Percentiles rank a stretch among this genome's conserved stretches.
These are phyloP conservation scores for Xiphophorus birchmanni DNA, from an alignment of 2,797 vertebrate genomes.

Conservation along the genomic window DNA sequence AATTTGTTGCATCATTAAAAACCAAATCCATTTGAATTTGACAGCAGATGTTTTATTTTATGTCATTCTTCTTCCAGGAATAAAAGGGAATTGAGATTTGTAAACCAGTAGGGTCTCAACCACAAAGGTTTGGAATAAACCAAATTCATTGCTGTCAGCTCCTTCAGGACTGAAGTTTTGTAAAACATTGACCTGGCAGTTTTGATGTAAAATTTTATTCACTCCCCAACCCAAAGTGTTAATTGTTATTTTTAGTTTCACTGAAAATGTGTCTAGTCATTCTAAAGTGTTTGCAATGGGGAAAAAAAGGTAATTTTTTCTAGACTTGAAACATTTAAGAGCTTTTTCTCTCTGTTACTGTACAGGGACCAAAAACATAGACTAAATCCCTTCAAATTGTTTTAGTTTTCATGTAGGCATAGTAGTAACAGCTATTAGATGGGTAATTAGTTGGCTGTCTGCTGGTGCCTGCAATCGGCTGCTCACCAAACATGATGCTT, in stretches of 20 bases:
- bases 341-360: neutral
- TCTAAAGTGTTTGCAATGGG: neutral
- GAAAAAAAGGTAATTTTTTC: neutral
- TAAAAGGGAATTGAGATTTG: neutral
- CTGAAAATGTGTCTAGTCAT: neutral
- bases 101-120: neutral
- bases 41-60: neutral
- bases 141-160: neutral
- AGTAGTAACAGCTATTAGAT: neutral
- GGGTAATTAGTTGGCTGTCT: neutral
- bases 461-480: neutral
- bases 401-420: neutral
- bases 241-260: neutral
- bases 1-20: neutral
- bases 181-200: neutral
- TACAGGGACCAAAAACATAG: neutral
- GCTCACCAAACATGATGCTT: neutral
- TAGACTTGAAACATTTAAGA: neutral
- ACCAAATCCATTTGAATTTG: neutral
- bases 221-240: neutral
- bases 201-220: neutral
- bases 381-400: neutral
- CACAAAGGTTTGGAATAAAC: neutral
- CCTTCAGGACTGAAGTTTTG: neutral
- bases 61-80: neutral